These are phyloP conservation scores for Phoebastria nigripes DNA, from an alignment of 2,797 vertebrate species.

Conservation along the genomic window DNA sequence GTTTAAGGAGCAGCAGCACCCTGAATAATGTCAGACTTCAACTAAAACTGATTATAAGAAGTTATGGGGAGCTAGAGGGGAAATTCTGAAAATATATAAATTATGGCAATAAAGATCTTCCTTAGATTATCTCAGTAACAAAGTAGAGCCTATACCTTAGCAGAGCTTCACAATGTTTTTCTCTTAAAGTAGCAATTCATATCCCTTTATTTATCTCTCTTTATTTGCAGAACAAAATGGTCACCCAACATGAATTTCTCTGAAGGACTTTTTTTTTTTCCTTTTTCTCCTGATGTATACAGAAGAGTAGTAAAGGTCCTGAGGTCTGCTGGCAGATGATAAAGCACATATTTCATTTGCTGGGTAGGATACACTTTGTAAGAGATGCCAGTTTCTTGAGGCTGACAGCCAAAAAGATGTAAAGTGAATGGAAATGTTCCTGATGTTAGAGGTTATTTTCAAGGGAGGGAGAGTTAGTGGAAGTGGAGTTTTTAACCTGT, in stretches of 20 bases:
- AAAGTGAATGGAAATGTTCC: not conserved
- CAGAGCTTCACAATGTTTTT: not conserved
- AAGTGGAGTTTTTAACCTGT: not conserved
- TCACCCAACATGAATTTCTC: not conserved
- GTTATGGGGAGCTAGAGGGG: not conserved
- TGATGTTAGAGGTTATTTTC: not conserved
- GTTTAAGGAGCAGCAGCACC: not conserved
- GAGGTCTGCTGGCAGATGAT: not conserved
- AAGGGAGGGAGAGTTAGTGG: not conserved
- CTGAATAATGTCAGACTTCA: not conserved
- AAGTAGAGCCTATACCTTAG: not conserved
- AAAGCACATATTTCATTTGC: not conserved
- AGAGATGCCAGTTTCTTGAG: not conserved
- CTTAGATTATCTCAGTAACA: not conserved
- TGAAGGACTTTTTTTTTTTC: not conserved
- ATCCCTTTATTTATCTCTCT: not conserved
- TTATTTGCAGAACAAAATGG: not conserved
- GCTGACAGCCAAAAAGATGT: not conserved
- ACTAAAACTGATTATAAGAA: not conserved
- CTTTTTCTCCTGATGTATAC: not conserved
- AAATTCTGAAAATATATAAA: not conserved
- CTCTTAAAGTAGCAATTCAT: accelerated
- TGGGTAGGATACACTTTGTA: not conserved
- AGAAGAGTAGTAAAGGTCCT: not conserved
- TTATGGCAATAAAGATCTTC: not conserved